phyloP scores from a whole-genome alignment of 2,113 vertebrate genomes.

The Zosterops lateralis region DNA sequence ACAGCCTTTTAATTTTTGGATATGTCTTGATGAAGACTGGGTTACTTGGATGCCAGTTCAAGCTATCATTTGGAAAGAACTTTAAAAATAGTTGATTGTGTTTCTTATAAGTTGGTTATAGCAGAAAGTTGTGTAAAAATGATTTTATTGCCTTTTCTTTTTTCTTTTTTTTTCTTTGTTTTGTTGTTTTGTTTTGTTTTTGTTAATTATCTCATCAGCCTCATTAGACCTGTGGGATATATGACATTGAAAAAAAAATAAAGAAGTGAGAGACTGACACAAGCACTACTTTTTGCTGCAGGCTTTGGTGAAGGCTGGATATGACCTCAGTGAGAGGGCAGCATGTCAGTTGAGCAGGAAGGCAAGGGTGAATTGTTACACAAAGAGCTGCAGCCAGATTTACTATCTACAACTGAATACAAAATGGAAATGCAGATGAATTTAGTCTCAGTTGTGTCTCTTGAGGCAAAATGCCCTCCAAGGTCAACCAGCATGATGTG shows the following conservation, averaged over 20 bases:
- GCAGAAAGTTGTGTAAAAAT: not conserved
- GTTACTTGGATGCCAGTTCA: not conserved
- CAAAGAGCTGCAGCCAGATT: not conserved
- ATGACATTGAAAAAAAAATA: too few species aligned
- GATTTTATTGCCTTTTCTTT: too few species aligned
- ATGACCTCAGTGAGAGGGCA: not conserved
- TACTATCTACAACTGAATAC: not conserved
- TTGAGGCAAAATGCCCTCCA: not conserved
- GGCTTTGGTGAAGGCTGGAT: not conserved
- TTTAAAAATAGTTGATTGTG: not conserved
- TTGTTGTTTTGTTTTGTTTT: too few species aligned
- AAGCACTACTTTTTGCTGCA: not conserved
- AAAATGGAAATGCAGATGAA: not conserved
- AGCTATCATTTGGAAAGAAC: not conserved
- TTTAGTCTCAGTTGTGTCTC: not conserved
- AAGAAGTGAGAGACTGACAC: not conserved
- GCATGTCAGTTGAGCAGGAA: fast-evolving
- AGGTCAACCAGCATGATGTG: not conserved
- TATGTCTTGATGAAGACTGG: not conserved
- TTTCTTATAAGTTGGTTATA: not conserved
- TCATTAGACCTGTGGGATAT: not conserved
- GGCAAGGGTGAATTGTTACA: not conserved
- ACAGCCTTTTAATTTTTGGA: not conserved
- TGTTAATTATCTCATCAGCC: not conserved
- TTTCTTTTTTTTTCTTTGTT: too few species aligned